Percentiles rank a stretch among this genome's conserved stretches.
Conservation (phyloP, 2,113 vertebrate genomes). For the Lophura nycthemera region DNA sequence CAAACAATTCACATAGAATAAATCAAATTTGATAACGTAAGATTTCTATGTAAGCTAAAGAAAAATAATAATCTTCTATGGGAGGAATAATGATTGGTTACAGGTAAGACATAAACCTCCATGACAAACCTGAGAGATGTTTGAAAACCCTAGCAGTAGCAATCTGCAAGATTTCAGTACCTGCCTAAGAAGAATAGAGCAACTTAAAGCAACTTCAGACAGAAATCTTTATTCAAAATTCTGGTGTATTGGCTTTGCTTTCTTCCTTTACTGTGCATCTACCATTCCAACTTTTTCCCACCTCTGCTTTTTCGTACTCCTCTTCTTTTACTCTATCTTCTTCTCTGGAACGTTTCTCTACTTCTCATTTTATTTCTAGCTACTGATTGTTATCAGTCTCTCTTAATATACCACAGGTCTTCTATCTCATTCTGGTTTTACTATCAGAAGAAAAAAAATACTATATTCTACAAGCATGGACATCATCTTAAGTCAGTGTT, state of each 20-base stretch:
- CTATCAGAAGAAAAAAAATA: neutral
- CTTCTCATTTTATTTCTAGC: neutral
- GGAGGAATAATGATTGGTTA: slow-evolving; percentile 16
- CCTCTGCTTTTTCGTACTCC: neutral
- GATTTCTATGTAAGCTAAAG: slow-evolving; percentile 6
- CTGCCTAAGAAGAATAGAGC: neutral
- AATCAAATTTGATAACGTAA: neutral
- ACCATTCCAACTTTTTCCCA: neutral
- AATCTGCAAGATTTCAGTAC: neutral
- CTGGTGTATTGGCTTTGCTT: neutral
- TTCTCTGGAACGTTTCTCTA: neutral
- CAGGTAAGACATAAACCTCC: neutral
- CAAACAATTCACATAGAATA: neutral
- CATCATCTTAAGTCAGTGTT: neutral
- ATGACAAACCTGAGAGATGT: neutral
- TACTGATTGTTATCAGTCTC: neutral
- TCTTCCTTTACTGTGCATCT: neutral
- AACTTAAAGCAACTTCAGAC: neutral
- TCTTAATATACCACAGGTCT: neutral
- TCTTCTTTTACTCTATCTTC: neutral
- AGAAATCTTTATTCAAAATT: neutral
- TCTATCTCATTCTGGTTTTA: neutral
- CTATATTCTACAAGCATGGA: neutral
- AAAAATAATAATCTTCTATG: slow-evolving; percentile 23
- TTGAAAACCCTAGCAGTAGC: neutral